Percentiles rank a stretch among this genome's conserved stretches.
phyloP scores from a whole-genome alignment of 2,888 invertebrate genomes.

The Scelioninae gen. 1 region DNA sequence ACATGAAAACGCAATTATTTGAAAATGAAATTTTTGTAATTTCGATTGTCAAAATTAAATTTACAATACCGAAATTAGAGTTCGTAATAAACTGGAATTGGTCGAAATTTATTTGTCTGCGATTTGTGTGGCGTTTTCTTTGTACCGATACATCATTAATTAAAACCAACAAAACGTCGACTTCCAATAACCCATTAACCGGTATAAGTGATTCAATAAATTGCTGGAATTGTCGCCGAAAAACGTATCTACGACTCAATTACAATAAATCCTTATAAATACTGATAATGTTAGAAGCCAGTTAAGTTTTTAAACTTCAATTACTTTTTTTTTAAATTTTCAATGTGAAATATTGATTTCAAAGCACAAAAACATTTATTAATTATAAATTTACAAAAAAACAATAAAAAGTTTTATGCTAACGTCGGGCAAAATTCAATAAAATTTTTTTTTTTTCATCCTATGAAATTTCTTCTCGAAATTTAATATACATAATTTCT shows the following conservation, averaged over 20 bases:
- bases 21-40: neutral
- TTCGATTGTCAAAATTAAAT: slow-evolving; percentile 1
- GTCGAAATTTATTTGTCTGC: slow-evolving; percentile 19
- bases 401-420: no score
- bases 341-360: no score
- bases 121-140: slow-evolving; percentile 6
- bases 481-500: no score
- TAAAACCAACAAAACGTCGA: slow-evolving; percentile 37
- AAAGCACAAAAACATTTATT: no score
- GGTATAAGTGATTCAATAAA: slow-evolving; percentile 55
- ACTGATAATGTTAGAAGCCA: slow-evolving; percentile 29
- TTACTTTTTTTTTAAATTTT: slow-evolving; percentile 12
- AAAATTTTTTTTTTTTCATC: no score
- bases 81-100: slow-evolving; percentile 27
- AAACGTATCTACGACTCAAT: slow-evolving; percentile 49
- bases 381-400: no score
- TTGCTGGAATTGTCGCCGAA: slow-evolving; percentile 48
- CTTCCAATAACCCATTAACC: slow-evolving; percentile 61
- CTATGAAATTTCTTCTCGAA: no score
- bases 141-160: slow-evolving; percentile 49
- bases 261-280: slow-evolving; percentile 59
- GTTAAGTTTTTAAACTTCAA: slow-evolving; percentile 16
- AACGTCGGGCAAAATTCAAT: no score
- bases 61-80: slow-evolving; percentile 4
- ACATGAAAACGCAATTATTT: neutral